Base-by-base conservation (phyloP, 2,888 invertebrate genomes). In the Linyphia triangularis region DNA sequence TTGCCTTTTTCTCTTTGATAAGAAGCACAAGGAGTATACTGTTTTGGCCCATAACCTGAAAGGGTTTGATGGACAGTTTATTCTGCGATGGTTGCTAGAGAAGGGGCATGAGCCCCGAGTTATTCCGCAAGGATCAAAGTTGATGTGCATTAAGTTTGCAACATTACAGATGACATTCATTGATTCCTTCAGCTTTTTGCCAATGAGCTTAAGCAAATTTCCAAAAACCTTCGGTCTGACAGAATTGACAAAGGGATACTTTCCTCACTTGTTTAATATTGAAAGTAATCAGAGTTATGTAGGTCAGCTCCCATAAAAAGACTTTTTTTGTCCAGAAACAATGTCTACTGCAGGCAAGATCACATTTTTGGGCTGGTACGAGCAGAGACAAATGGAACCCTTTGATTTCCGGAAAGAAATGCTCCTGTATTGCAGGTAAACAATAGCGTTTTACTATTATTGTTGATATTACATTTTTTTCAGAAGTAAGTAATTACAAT, bases 121-220 rank as follows among this genome's bases (percentile, higher is more conserved):
- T 0, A 65, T 86, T 3, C 75, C 81, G 0, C 51, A 65, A 22
- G 86, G 86, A 0, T 65, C 65, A 0, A 65, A 40, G 10, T 1
- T 86, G 0, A 81, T 86, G 67, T 1, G 37, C 2, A 81, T 86
- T 7, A 0, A 0, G 0, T 19, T 40, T 16, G 3, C 28, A 9
- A 16, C 28, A 0, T n/a, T 75, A 1, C 24, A 37, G 4, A 19
- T 79, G 7, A 24, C 22, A 37, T 6, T 81, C 2, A 86, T 84
- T 1, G 78, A 89, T 33, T 89, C 88, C 0, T 78, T 72, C 10
- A 84, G 72, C 26, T 89, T 72, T n/a, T 13, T 89, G 2, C 79
- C 79, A 0, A 78, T 78, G 83, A 9, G 59, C 26, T 9, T 89
- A 7, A 6, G 72, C 2, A 89, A 89, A 84, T 33, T 84, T 0